These are phyloP conservation scores for Cydia pomonella DNA, from an alignment of 1,140 invertebrate genomes.

Conservation along the genomic window DNA sequence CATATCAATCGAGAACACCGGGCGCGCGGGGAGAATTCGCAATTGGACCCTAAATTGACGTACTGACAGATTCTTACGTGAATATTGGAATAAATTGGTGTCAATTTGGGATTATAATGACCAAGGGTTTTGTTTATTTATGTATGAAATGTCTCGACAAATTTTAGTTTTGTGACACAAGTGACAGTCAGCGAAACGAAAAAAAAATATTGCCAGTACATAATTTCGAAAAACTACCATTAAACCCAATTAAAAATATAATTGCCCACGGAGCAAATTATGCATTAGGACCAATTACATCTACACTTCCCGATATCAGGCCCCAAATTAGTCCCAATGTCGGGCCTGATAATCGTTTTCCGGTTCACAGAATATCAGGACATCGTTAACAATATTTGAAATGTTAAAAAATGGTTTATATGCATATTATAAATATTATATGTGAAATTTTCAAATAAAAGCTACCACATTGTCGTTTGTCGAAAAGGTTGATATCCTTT, in stretches of 20 bases:
- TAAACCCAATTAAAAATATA: background rate
- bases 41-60: background rate
- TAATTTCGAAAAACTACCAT: background rate
- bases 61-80: conserved; percentile 9
- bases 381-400: too few relatives aligned
- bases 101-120: conserved; percentile 24
- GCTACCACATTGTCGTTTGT: too few relatives aligned
- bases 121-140: conserved; percentile 32
- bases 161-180: conserved; percentile 28
- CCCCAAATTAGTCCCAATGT: too few relatives aligned
- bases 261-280: too few relatives aligned
- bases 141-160: conserved; percentile 30
- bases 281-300: too few relatives aligned
- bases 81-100: conserved; percentile 25
- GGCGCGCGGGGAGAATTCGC: conserved; percentile 34
- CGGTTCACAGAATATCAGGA: too few relatives aligned
- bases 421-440: too few relatives aligned
- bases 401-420: too few relatives aligned
- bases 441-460: too few relatives aligned
- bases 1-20: conserved; percentile 41
- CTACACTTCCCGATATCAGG: too few relatives aligned
- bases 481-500: too few relatives aligned
- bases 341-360: too few relatives aligned
- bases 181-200: background rate
- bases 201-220: conserved; percentile 2